phyloP scores from a whole-genome alignment of 2,797 vertebrate genomes.

The Pyrocephalus nanus region DNA sequence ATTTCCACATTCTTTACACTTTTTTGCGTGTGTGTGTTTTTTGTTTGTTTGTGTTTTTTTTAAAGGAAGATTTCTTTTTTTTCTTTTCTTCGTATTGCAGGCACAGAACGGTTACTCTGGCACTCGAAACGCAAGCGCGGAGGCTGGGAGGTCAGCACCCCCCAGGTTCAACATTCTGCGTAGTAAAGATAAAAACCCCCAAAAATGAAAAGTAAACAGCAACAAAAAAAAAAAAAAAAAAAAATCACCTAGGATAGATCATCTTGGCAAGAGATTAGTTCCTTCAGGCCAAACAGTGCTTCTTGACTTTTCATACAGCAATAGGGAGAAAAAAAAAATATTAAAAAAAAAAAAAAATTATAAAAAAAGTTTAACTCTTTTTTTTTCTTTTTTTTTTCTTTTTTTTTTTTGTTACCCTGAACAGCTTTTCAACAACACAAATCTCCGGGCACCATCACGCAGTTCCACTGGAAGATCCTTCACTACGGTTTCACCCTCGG shows the following conservation, averaged over 20 bases:
- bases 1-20: slow-evolving; percentile 69
- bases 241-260: not conserved
- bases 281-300: slow-evolving; percentile 76
- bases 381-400: not conserved
- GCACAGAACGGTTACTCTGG: slow-evolving; percentile 85
- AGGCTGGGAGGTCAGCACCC: not conserved
- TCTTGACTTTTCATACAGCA: slow-evolving; percentile 71
- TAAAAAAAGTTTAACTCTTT: not conserved
- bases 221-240: not conserved
- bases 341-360: not conserved
- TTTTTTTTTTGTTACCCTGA: slow-evolving; percentile 12
- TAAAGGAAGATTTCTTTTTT: not conserved
- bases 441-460: slow-evolving; percentile 31
- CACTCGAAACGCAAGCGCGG: slow-evolving; percentile 64
- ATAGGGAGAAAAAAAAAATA: not conserved
- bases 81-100: slow-evolving; percentile 73
- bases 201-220: not conserved
- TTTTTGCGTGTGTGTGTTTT: not conserved
- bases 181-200: slow-evolving; percentile 1
- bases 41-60: not conserved
- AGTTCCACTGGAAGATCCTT: slow-evolving; percentile 57
- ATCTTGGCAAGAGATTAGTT: slow-evolving; percentile 71
- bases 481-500: not conserved
- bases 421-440: slow-evolving; percentile 46
- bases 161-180: slow-evolving; percentile 51